Evolutionary conservation across 2,888 invertebrate genomes (phyloP).

Genomic region (Phoenoteleia sp.): DNA sequence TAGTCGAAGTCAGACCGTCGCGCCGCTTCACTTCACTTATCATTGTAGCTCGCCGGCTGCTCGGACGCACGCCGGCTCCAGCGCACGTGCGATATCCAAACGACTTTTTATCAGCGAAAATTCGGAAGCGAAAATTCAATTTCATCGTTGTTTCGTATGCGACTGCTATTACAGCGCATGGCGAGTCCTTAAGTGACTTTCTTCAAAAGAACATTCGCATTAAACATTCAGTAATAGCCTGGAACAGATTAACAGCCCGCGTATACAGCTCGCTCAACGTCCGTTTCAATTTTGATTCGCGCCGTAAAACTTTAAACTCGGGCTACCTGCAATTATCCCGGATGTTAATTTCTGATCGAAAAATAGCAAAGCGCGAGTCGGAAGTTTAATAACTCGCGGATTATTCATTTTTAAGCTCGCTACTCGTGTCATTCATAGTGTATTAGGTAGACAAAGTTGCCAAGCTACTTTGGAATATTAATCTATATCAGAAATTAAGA

Average conservation of each 20-base stretch:
- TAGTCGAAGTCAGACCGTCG: constrained; percentile 52
- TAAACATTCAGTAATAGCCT: constrained; percentile 27
- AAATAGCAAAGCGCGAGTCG: no score
- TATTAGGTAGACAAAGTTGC: no score
- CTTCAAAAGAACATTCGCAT: constrained; percentile 44
- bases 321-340: background rate
- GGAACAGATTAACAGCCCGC: constrained; percentile 21
- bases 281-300: background rate
- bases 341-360: constrained; percentile 27
- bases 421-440: no score
- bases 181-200: constrained; percentile 36
- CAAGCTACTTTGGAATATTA: background rate
- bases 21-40: constrained; percentile 6
- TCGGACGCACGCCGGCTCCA: background rate
- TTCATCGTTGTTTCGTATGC: constrained; percentile 31
- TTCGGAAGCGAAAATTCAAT: background rate
- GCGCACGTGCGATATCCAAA: constrained; percentile 5
- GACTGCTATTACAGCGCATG: constrained; percentile 5
- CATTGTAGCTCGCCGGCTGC: constrained; percentile 4
- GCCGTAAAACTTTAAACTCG: background rate
- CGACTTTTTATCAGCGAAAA: background rate
- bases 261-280: background rate
- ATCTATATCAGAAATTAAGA: background rate
- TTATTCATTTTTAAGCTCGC: no score
- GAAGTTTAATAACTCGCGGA: no score